Conservation (phyloP, 2,888 invertebrate species). For the Elegia similella region DNA sequence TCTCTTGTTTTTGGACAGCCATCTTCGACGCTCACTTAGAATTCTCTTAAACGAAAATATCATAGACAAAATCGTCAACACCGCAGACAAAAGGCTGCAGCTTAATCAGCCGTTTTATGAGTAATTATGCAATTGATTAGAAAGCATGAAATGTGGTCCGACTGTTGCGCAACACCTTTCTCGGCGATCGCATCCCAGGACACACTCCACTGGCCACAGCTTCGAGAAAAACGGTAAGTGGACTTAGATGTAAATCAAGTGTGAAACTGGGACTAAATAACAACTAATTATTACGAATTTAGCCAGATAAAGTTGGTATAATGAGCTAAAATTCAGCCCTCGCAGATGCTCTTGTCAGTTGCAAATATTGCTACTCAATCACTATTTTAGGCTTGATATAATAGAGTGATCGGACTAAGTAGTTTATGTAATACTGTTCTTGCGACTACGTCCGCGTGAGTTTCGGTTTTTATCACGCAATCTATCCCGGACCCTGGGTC, state of each 20-base stretch:
- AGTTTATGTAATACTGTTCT: too few relatives aligned
- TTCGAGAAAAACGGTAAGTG: slow-evolving; percentile 7
- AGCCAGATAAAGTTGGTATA: not conserved
- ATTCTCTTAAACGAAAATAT: too few relatives aligned
- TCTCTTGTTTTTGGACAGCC: too few relatives aligned
- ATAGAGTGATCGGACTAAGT: too few relatives aligned
- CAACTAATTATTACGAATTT: slow-evolving; percentile 1
- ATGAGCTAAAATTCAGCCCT: not conserved
- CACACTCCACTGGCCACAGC: slow-evolving; percentile 11
- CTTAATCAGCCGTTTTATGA: slow-evolving; percentile 10
- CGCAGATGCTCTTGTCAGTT: too few relatives aligned
- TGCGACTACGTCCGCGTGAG: too few relatives aligned
- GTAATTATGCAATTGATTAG: slow-evolving; percentile 47
- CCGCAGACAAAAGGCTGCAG: not conserved
- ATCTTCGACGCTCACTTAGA: too few relatives aligned
- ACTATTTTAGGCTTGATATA: too few relatives aligned
- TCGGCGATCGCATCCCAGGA: slow-evolving; percentile 3
- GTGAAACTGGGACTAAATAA: slow-evolving; percentile 7
- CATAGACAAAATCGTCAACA: not conserved
- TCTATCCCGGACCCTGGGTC: too few relatives aligned
- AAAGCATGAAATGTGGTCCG: slow-evolving; percentile 44
- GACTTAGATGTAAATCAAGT: slow-evolving; percentile 10
- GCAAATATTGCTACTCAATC: too few relatives aligned
- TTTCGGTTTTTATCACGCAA: too few relatives aligned
- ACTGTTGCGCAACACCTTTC: slow-evolving; percentile 25